Base-by-base conservation (phyloP, 2,113 vertebrate genomes). In the Myrmecophaga tridactyla region DNA sequence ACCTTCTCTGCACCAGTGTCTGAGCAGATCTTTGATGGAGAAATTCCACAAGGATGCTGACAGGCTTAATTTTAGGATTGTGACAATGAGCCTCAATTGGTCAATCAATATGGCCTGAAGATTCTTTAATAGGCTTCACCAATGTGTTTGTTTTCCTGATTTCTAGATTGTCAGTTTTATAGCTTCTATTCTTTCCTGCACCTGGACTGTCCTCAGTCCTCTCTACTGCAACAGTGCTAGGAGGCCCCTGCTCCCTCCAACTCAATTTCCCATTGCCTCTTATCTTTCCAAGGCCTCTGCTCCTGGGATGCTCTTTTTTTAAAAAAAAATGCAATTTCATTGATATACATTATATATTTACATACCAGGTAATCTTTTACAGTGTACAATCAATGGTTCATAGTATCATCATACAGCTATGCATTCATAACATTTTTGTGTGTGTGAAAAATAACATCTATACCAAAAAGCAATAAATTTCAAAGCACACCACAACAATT, bases 1-100 rank as follows among this genome's bases (percentile, higher is more conserved):
- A 48, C 65, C 1, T 81, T 34, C 51, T 29, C 39, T 3, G 4
- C 3, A 39, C 27, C 14, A 1, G 20, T 0, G 0, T 10, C 4
- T 3, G 34, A 63, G 41, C 43, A 62, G 65, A 31, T 51, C 18
- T 25, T 46, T n/a, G 23, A 41, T 65, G 27, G 78, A 65, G 31
- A 34, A 39, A 56, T 34, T 43, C 15, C 39, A 23, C 18, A 46
- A 41, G 23, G 11, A 10, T 27, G 29, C 3, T 7, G 14, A 29
- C 5, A 46, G 13, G 6, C n/a, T 41, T 84, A 6, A 3, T 11
- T 14, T 56, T 0, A 29, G 43, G 18, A 43, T 6, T 18, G 48
- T 3, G 56, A n/a, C 41, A 43, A 10, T 3, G 9, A 27, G 39
- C 27, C 14, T 93, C 27, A 0, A 6, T 7, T 41, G n/a, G 23